Percentiles rank a stretch among this genome's conserved stretches.
Conservation (phyloP, 92 coral and sea anemone species). For the Phenganax subtilis region DNA sequence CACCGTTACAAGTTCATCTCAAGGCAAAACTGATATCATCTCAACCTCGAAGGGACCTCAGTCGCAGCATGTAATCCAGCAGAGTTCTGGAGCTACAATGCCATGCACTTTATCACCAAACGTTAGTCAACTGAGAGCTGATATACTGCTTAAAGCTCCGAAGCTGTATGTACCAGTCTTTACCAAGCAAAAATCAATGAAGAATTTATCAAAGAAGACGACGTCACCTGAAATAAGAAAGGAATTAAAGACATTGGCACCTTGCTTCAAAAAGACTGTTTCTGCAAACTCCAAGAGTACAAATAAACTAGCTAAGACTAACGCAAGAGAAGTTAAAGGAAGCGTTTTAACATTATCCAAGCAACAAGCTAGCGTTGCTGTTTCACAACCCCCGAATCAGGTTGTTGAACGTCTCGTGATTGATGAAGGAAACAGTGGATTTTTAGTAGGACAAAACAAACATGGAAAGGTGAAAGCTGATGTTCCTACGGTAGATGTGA, state of each 20-base stretch:
- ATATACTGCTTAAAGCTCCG: not conserved
- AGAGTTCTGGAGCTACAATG: not conserved
- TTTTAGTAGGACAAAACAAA: not conserved
- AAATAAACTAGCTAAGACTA: not conserved
- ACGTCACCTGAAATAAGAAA: not conserved
- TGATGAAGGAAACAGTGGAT: not conserved
- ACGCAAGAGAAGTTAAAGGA: not conserved
- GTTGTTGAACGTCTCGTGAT: not conserved
- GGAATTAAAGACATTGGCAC: conserved; percentile 7
- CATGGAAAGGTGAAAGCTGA: conserved; percentile 25
- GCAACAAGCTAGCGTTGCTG: not conserved
- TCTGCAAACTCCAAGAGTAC: not conserved
- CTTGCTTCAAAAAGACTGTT: conserved; percentile 12
- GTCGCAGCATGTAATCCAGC: not conserved
- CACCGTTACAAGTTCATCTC: not conserved
- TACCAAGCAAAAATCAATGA: not conserved
- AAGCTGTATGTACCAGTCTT: not conserved
- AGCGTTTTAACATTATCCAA: no score
- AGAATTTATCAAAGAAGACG: conserved; percentile 3
- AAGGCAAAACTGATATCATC: not conserved
- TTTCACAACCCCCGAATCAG: not conserved
- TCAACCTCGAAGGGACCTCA: not conserved
- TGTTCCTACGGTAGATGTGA: conserved; percentile 29
- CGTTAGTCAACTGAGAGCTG: not conserved
- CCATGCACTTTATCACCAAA: not conserved